phyloP scores from a whole-genome alignment of 2,888 invertebrate genomes.

The Rugalucina vietnamica region DNA sequence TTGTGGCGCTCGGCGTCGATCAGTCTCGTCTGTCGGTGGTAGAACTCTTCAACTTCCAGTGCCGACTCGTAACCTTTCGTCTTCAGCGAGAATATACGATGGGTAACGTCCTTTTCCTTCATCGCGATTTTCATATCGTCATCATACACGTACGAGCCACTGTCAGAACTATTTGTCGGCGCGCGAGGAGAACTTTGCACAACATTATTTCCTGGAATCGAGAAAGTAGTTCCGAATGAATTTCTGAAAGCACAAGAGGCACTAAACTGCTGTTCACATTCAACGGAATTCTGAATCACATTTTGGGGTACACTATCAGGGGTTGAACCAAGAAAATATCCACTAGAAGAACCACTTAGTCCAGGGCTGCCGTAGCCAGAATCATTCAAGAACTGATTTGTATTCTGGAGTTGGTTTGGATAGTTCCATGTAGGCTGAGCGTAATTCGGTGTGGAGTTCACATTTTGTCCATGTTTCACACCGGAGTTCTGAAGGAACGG shows the following conservation, averaged over 20 bases:
- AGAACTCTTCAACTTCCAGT: conserved; percentile 47
- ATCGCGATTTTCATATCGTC: conserved; percentile 60
- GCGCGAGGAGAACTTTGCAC: background rate
- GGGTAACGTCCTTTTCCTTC: conserved; percentile 52
- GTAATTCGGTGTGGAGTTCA: background rate
- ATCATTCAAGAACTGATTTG: conserved; percentile 48
- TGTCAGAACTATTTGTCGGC: background rate
- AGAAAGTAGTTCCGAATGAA: conserved; percentile 13
- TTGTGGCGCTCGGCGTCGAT: conserved; percentile 63
- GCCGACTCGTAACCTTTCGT: conserved; percentile 21
- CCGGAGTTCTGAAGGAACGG: background rate
- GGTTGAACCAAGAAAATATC: background rate
- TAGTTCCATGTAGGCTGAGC: background rate
- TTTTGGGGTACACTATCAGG: background rate
- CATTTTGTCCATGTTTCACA: background rate
- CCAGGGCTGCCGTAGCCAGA: conserved; percentile 59
- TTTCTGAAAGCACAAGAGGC: conserved; percentile 6
- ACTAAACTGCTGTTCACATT: background rate
- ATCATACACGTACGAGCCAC: background rate
- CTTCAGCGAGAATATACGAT: conserved; percentile 39
- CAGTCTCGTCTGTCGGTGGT: conserved; percentile 56
- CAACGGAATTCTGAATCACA: background rate
- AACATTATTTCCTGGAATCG: background rate
- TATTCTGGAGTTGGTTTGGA: background rate
- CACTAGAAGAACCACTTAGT: no score